Evolutionary conservation across 2,113 vertebrate genomes (phyloP).

Genomic region (Tamias sibiricus): DNA sequence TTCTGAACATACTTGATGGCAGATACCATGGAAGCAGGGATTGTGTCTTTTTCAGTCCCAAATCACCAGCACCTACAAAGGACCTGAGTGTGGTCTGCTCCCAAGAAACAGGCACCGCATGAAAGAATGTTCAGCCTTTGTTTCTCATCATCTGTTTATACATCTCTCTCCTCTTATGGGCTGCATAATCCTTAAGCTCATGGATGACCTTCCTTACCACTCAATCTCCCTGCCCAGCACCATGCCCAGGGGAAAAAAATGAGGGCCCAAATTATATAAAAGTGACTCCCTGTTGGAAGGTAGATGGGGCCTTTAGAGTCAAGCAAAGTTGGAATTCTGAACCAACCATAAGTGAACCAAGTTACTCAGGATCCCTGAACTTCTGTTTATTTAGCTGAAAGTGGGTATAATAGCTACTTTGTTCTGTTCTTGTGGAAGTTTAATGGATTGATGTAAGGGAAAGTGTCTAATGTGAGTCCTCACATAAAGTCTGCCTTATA

Average conservation of each 20-base stretch:
- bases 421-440: neutral
- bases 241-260: neutral
- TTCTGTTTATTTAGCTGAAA: neutral
- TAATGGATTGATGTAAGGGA: neutral
- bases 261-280: neutral
- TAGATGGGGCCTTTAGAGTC: neutral
- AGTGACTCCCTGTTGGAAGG: neutral
- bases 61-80: neutral
- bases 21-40: neutral
- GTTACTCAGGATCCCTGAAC: neutral
- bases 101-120: rapidly evolving
- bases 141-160: neutral
- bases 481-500: neutral
- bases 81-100: neutral
- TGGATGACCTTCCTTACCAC: neutral
- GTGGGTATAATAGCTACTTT: neutral
- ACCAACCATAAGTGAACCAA: too few species aligned
- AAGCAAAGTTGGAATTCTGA: neutral
- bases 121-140: neutral
- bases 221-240: neutral
- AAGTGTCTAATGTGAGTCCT: neutral
- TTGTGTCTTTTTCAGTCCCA: neutral
- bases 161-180: neutral
- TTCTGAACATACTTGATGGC: neutral
- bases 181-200: neutral